Evolutionary conservation across 2,113 vertebrate species (phyloP).

Genomic region (Rattus rattus): DNA sequence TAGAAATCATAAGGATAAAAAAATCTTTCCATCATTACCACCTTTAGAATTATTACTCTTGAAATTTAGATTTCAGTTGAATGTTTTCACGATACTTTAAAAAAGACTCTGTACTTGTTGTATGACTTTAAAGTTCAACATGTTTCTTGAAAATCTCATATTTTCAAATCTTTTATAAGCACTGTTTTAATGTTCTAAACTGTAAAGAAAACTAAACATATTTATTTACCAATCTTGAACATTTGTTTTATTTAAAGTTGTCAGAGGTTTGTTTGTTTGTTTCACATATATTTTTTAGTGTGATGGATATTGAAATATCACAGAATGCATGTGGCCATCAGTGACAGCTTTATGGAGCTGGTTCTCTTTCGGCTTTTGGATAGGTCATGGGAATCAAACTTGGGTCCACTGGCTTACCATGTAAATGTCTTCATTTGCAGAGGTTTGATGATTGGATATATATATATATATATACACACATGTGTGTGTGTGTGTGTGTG

Average conservation of each 20-base stretch:
- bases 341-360: neutral
- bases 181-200: constrained; percentile 34
- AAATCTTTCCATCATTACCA: neutral
- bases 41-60: neutral
- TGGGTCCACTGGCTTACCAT: neutral
- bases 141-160: neutral
- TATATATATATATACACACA: too few species aligned
- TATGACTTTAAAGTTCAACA: neutral
- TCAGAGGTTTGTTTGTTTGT: neutral
- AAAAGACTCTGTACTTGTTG: neutral
- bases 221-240: neutral
- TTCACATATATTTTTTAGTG: constrained; percentile 6
- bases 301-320: too few species aligned
- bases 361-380: neutral
- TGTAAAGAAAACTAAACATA: constrained; percentile 1
- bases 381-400: neutral
- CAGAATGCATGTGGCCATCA: neutral
- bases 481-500: too few species aligned
- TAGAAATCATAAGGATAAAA: neutral
- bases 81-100: neutral
- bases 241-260: constrained; percentile 12
- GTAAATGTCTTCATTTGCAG: neutral
- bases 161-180: constrained; percentile 8
- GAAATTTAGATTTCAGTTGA: neutral
- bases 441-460: too few species aligned